A percentile compares a stretch with the other conserved stretches of the same genome.
phyloP scores from a whole-genome alignment of 2,797 vertebrate genomes.

The Cryptoblepharus egeriae region DNA sequence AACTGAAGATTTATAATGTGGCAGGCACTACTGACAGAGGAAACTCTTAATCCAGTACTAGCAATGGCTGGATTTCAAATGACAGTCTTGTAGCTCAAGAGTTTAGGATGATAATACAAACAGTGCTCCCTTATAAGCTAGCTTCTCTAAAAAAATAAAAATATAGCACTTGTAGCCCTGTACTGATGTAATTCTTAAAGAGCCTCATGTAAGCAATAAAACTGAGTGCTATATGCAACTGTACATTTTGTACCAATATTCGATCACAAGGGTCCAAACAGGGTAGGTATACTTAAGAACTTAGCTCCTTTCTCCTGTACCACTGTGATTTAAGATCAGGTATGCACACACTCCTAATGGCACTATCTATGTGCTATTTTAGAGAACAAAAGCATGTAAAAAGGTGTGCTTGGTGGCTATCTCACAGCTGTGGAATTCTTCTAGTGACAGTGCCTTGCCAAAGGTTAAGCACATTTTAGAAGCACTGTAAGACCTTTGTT shows the following conservation, averaged over 20 bases:
- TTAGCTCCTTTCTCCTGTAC: not conserved
- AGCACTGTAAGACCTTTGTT: constrained; percentile 24
- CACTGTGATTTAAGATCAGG: not conserved
- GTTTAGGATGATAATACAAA: not conserved
- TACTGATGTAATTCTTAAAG: not conserved
- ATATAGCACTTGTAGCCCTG: not conserved
- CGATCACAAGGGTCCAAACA: not conserved
- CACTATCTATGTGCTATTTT: not conserved
- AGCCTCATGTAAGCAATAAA: no score
- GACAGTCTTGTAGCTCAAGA: not conserved
- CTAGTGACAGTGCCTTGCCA: not conserved
- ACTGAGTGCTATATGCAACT: not conserved
- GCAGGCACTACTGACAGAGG: not conserved
- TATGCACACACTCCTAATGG: no score
- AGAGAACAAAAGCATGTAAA: constrained; percentile 1
- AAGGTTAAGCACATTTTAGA: constrained; percentile 14
- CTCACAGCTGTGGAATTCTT: constrained; percentile 7
- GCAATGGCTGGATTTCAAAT: not conserved
- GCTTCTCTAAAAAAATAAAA: not conserved
- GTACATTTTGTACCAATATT: not conserved
- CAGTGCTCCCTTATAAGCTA: not conserved
- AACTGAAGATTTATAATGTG: not conserved
- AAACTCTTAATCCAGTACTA: not conserved
- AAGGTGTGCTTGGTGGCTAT: not conserved
- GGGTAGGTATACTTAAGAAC: not conserved